These are phyloP conservation scores for Ellobius talpinus DNA, from an alignment of 2,113 vertebrate genomes.

Conservation along the genomic window DNA sequence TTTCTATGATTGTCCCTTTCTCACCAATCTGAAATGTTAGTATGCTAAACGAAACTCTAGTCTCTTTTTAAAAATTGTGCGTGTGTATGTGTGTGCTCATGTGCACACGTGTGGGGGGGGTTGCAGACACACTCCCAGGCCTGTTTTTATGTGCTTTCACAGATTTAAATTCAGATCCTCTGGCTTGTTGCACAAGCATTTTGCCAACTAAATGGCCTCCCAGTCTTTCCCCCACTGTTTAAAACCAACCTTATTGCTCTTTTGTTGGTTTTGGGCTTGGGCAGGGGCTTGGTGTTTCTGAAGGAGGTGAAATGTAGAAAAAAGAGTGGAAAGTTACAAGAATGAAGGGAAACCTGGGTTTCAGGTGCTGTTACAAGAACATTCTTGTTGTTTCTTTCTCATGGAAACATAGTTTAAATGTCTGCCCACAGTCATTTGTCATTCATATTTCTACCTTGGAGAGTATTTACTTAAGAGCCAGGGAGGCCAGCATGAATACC, in stretches of 20 bases:
- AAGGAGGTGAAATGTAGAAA: neutral
- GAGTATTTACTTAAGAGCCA: slow-evolving; percentile 63
- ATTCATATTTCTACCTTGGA: slow-evolving; percentile 70
- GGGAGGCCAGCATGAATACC: neutral
- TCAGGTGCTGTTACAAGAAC: slow-evolving; percentile 42
- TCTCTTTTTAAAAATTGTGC: neutral
- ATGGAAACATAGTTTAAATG: slow-evolving; percentile 45
- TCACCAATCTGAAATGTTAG: neutral
- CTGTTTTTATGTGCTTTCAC: neutral
- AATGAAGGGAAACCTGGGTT: neutral
- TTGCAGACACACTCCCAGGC: neutral
- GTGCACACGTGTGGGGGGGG: neutral
- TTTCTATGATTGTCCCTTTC: neutral
- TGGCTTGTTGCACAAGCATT: neutral
- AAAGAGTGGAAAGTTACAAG: slow-evolving; percentile 4
- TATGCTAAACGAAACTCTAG: neutral
- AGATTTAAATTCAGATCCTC: neutral
- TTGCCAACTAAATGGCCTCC: no score
- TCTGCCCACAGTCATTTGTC: slow-evolving; percentile 59
- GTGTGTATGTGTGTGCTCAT: neutral
- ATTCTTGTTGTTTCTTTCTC: slow-evolving; percentile 68
- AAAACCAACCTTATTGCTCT: neutral
- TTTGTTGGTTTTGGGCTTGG: neutral
- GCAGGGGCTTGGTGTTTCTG: neutral
- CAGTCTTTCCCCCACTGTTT: neutral